A percentile compares a stretch with the other conserved stretches of the same genome.
phyloP scores from a whole-genome alignment of 2,113 vertebrate genomes.

The Ranitomeya variabilis region DNA sequence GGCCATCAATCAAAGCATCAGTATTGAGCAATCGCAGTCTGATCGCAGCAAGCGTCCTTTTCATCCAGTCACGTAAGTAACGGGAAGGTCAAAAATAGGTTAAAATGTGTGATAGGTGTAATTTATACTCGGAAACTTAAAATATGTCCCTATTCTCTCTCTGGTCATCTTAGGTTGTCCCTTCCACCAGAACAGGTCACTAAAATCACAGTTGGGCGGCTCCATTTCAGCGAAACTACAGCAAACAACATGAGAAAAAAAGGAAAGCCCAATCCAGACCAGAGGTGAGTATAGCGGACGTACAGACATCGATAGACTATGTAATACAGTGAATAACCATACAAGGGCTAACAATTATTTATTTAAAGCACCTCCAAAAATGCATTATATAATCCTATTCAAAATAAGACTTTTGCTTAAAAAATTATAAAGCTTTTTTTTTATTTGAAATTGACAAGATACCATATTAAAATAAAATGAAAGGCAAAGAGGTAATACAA shows the following conservation, averaged over 20 bases:
- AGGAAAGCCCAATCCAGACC: constrained; percentile 97
- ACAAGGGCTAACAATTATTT: too few species aligned
- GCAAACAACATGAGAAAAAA: constrained; percentile 99
- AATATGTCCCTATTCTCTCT: background rate
- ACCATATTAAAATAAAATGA: too few species aligned
- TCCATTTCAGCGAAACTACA: constrained; percentile 98
- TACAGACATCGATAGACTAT: background rate
- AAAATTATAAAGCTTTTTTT: too few species aligned
- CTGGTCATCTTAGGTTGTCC: constrained; percentile 76
- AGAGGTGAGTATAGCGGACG: constrained; percentile 77
- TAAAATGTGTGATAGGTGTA: too few species aligned
- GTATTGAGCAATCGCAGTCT: constrained; percentile 96
- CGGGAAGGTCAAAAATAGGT: background rate
- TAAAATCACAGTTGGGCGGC: constrained; percentile 93
- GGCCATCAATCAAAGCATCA: constrained; percentile 96
- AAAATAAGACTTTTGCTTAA: too few species aligned
- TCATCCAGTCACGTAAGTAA: constrained; percentile 94
- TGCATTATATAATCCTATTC: too few species aligned
- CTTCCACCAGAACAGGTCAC: constrained; percentile 96
- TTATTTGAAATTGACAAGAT: too few species aligned
- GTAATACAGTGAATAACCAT: too few species aligned
- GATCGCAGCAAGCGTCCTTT: constrained; percentile 98
- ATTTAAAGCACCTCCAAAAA: too few species aligned
- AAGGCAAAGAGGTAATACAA: too few species aligned
- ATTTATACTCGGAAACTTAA: background rate